phyloP scores from a whole-genome alignment of 2,888 invertebrate genomes.

The Cheilosia scutellata region DNA sequence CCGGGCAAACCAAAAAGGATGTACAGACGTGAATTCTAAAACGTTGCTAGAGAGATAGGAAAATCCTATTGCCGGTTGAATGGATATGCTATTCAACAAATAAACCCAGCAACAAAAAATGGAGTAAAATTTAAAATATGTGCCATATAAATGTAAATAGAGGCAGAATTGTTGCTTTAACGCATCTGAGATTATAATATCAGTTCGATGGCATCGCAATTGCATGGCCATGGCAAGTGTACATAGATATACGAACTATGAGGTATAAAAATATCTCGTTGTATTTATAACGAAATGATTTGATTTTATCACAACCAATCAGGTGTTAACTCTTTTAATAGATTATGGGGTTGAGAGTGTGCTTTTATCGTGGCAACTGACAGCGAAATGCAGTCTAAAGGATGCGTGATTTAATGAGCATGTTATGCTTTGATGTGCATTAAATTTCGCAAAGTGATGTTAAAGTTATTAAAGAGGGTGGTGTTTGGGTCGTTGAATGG shows the following conservation, averaged over 20 bases:
- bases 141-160: not conserved
- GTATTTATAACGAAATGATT: slow-evolving; percentile 41
- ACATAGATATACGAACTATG: not conserved
- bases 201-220: not conserved
- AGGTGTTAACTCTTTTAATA: slow-evolving; percentile 38
- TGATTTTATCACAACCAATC: slow-evolving; percentile 52
- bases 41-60: not conserved
- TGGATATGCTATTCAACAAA: slow-evolving; percentile 5
- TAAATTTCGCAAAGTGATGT: not conserved
- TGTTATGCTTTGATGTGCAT: slow-evolving; percentile 16
- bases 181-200: slow-evolving; percentile 1
- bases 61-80: slow-evolving; percentile 15
- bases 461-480: slow-evolving; percentile 15
- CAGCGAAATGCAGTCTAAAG: slow-evolving; percentile 29
- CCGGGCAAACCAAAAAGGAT: slow-evolving; percentile 13
- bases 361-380: slow-evolving; percentile 16
- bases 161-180: not conserved
- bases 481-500: not conserved
- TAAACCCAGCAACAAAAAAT: not conserved
- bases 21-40: slow-evolving; percentile 16
- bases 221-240: not conserved
- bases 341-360: slow-evolving; percentile 25
- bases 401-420: slow-evolving; percentile 24
- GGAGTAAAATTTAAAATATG: not conserved
- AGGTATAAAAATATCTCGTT: slow-evolving; percentile 29